Evolutionary conservation across 2,113 vertebrate species (phyloP).

Genomic region (Aldabrachelys gigantea): DNA sequence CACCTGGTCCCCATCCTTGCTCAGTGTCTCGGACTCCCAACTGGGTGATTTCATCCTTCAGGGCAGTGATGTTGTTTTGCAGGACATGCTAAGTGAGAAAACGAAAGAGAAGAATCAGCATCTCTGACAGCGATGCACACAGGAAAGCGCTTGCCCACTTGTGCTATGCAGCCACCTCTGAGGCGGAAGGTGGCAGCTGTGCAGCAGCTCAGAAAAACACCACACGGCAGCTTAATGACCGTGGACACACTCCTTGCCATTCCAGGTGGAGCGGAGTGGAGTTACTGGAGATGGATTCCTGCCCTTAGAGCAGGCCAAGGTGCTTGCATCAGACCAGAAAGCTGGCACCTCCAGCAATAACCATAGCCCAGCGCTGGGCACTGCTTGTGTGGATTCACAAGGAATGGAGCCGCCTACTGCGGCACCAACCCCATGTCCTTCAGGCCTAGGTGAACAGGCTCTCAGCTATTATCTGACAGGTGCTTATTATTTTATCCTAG

Average conservation of each 20-base stretch:
- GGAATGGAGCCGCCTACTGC: too few species aligned
- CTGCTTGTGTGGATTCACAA: too few species aligned
- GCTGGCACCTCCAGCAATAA: background rate
- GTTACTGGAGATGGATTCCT: background rate
- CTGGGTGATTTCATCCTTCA: background rate
- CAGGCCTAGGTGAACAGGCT: background rate
- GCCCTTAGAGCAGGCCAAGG: too few species aligned
- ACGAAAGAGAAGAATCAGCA: background rate
- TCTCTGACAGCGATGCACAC: background rate
- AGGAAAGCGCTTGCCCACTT: background rate
- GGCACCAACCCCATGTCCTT: too few species aligned
- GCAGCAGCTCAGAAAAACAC: too few species aligned
- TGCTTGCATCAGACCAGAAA: too few species aligned
- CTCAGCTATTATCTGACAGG: background rate
- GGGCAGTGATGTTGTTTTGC: accelerated
- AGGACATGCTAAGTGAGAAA: accelerated
- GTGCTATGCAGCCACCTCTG: background rate
- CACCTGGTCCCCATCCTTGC: accelerated
- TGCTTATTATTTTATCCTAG: background rate
- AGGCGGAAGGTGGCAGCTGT: background rate
- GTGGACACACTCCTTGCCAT: background rate
- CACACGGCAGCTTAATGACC: too few species aligned
- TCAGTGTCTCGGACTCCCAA: background rate
- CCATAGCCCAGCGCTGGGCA: too few species aligned
- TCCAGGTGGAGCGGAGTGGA: too few species aligned